Percentiles rank a stretch among this genome's conserved stretches.
Conservation (phyloP, 2,113 vertebrate species). For the Terrapene triunguis region DNA sequence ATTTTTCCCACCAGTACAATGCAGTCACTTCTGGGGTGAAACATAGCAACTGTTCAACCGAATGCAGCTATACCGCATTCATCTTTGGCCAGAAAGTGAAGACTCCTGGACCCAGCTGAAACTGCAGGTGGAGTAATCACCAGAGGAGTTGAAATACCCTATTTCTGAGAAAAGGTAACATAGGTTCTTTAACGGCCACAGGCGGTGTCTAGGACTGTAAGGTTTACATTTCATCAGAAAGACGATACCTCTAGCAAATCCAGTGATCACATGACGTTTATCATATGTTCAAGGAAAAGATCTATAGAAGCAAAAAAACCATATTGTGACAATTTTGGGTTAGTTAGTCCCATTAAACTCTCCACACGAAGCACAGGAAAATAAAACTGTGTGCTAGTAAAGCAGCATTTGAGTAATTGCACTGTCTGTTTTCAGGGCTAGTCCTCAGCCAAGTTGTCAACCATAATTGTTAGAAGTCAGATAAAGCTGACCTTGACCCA, state of each 20-base stretch:
- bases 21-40: background rate
- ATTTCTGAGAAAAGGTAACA: background rate
- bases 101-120: background rate
- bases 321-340: background rate
- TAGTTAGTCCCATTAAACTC: background rate
- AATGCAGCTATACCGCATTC: background rate
- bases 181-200: background rate
- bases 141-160: background rate
- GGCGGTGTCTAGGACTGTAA: background rate
- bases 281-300: background rate
- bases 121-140: background rate
- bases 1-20: background rate
- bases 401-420: background rate
- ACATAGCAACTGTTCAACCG: background rate
- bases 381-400: background rate
- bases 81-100: accelerated
- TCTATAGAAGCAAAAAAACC: background rate
- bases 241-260: background rate
- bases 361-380: background rate
- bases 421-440: background rate
- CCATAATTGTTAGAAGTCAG: background rate
- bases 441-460: background rate
- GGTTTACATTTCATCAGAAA: background rate
- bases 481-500: background rate
- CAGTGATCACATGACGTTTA: background rate